These are phyloP conservation scores for Aphodius granarius DNA, from an alignment of 2,888 invertebrate genomes.

Conservation along the genomic window DNA sequence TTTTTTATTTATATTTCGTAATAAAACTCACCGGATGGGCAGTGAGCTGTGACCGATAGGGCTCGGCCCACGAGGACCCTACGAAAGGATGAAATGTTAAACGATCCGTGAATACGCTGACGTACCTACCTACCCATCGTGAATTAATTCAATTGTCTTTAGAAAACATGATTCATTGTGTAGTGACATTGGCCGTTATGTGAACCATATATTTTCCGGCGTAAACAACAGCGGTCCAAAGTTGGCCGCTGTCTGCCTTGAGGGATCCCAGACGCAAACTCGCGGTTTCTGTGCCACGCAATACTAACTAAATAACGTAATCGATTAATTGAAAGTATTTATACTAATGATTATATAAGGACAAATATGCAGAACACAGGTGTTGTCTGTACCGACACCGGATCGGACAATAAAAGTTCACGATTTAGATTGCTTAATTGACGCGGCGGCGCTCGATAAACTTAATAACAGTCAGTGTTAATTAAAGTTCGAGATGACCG, in stretches of 20 bases:
- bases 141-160: constrained; percentile 55
- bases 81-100: constrained; percentile 38
- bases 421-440: not conserved
- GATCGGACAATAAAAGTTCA: not conserved
- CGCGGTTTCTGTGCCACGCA: no score
- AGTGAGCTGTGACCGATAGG: constrained; percentile 30
- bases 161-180: constrained; percentile 53
- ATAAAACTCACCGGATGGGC: not conserved
- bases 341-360: not conserved
- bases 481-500: not conserved
- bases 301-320: not conserved
- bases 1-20: not conserved
- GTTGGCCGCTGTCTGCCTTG: not conserved
- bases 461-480: not conserved
- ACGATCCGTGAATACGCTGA: constrained; percentile 44
- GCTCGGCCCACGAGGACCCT: constrained; percentile 18
- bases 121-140: constrained; percentile 54
- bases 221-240: not conserved
- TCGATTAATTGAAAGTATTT: not conserved
- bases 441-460: not conserved
- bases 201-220: not conserved
- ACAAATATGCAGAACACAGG: not conserved
- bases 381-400: not conserved
- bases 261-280: not conserved
- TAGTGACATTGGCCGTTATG: constrained; percentile 15